Percentiles rank a stretch among this genome's conserved stretches.
Evolutionary conservation across 2,797 vertebrate genomes (phyloP).

Genomic region (Spinibarbus caldwelli): DNA sequence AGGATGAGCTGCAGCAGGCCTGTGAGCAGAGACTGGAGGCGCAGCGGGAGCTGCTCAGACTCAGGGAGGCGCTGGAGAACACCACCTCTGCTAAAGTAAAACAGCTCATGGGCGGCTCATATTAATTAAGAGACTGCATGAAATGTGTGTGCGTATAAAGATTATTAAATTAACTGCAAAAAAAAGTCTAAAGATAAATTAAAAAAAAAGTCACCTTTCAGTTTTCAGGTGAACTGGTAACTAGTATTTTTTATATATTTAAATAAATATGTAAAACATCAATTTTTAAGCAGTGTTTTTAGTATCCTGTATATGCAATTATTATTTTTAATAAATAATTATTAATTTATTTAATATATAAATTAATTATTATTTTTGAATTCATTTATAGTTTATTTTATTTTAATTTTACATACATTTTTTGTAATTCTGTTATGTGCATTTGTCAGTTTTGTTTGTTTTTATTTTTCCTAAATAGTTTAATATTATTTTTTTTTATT

Average conservation of each 20-base stretch:
- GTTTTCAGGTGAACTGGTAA: not conserved
- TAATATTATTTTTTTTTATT: not conserved
- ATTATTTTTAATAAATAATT: not conserved
- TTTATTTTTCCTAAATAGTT: not conserved
- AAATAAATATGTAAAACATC: not conserved
- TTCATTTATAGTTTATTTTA: not conserved
- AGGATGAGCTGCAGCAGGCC: conserved; percentile 64
- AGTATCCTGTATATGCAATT: not conserved
- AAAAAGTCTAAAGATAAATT: no score
- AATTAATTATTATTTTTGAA: not conserved
- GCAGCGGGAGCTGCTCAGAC: conserved; percentile 64
- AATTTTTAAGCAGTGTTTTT: not conserved
- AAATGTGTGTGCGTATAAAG: not conserved
- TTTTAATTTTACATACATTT: not conserved
- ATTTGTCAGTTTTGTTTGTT: not conserved
- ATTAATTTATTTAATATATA: not conserved
- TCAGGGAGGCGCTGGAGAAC: conserved; percentile 72
- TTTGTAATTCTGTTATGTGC: not conserved
- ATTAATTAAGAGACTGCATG: not conserved
- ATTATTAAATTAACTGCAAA: not conserved
- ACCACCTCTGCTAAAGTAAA: conserved; percentile 72
- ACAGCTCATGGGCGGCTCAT: not conserved
- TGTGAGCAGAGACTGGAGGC: conserved; percentile 72
- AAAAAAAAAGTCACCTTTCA: not conserved
- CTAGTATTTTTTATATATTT: not conserved